phyloP scores from a whole-genome alignment of 2,888 invertebrate genomes.

The Bibio marci region DNA sequence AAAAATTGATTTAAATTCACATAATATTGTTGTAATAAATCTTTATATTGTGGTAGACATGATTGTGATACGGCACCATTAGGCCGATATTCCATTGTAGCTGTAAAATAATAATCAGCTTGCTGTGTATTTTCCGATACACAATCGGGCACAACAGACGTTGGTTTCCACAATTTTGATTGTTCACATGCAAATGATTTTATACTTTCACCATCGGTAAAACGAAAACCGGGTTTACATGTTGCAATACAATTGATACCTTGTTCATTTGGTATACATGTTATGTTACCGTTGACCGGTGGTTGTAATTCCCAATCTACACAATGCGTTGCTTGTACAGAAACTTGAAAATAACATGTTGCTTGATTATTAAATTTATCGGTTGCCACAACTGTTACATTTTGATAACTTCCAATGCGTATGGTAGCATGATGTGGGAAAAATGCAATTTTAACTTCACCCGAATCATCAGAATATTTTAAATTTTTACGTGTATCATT shows the following conservation, averaged over 20 bases:
- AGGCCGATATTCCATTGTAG: constrained; percentile 71
- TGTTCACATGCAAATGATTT: constrained; percentile 76
- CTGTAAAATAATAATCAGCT: constrained; percentile 84
- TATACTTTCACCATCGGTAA: constrained; percentile 76
- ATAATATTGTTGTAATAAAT: constrained; percentile 66
- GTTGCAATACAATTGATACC: constrained; percentile 80
- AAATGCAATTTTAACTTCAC: constrained; percentile 68
- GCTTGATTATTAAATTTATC: constrained; percentile 80
- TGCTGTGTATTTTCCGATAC: constrained; percentile 90
- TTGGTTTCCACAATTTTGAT: constrained; percentile 69
- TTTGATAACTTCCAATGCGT: constrained; percentile 73
- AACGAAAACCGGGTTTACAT: constrained; percentile 73
- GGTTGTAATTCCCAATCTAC: constrained; percentile 87
- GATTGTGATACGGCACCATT: constrained; percentile 75
- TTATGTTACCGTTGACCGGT: constrained; percentile 75
- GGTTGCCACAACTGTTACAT: constrained; percentile 76
- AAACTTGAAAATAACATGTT: constrained; percentile 82
- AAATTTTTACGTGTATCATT: constrained; percentile 74
- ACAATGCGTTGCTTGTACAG: constrained; percentile 84
- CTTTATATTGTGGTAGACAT: constrained; percentile 73
- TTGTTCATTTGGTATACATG: constrained; percentile 63
- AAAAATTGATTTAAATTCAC: constrained; percentile 60
- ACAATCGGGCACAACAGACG: constrained; percentile 83
- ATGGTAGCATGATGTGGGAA: constrained; percentile 72
- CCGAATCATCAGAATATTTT: constrained; percentile 75